Percentiles rank a stretch among this genome's conserved stretches.
phyloP scores from a whole-genome alignment of 2,113 vertebrate species.

The Gambusia affinis region DNA sequence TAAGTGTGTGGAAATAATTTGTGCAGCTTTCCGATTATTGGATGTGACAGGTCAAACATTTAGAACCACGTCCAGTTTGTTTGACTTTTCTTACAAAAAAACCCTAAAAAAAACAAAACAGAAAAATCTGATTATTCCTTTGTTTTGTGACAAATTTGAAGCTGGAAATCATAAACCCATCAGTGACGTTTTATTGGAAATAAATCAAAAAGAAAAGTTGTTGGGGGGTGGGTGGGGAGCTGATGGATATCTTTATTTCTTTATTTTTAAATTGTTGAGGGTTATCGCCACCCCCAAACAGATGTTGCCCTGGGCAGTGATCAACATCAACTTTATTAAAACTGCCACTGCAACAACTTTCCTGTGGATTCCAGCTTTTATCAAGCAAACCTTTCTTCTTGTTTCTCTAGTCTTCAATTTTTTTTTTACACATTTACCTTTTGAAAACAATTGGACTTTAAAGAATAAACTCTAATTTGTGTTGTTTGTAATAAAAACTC shows the following conservation, averaged over 20 bases:
- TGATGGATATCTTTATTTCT: background rate
- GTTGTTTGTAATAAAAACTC: background rate
- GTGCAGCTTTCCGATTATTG: background rate
- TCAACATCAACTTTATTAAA: no score
- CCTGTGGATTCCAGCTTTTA: background rate
- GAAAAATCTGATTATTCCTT: background rate
- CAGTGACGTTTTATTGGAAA: no score
- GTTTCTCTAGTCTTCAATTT: background rate
- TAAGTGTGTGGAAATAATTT: background rate
- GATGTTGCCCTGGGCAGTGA: no score
- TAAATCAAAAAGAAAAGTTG: background rate
- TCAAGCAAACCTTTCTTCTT: background rate
- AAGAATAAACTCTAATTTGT: background rate
- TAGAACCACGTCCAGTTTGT: background rate
- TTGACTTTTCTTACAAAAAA: background rate
- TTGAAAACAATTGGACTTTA: background rate
- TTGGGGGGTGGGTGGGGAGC: background rate
- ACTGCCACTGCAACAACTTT: background rate
- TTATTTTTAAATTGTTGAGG: no score
- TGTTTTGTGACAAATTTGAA: background rate
- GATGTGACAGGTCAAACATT: background rate
- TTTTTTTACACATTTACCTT: background rate
- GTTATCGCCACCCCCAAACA: no score
- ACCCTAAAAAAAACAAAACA: no score
- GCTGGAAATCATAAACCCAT: background rate